phyloP scores from a whole-genome alignment of 2,113 vertebrate genomes.

The Carassius gibelio region DNA sequence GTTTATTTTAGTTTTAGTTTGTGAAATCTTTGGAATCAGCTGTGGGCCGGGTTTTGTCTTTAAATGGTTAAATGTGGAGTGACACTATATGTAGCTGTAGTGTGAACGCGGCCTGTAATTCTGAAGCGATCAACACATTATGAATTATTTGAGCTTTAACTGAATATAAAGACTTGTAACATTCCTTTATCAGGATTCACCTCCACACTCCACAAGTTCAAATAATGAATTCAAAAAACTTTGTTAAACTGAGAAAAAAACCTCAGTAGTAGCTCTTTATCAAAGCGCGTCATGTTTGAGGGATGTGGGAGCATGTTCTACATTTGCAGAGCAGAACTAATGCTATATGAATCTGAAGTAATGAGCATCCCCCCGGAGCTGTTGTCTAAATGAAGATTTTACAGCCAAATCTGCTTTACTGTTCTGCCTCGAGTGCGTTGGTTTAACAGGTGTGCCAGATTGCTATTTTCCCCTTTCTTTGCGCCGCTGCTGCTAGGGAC shows the following conservation, averaged over 20 bases:
- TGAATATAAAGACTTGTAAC: not conserved
- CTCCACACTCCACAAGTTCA: conserved; percentile 72
- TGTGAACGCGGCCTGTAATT: not conserved
- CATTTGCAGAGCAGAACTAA: conserved; percentile 81
- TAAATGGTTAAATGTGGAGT: not conserved
- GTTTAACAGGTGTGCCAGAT: conserved; percentile 77
- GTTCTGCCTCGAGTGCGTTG: conserved; percentile 74
- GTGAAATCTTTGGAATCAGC: not conserved
- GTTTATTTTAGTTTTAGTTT: no score
- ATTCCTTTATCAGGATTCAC: not conserved
- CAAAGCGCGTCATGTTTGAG: conserved; percentile 77
- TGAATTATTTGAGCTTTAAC: not conserved
- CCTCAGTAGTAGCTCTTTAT: conserved; percentile 76
- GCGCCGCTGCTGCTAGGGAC: conserved; percentile 41
- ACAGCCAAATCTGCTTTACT: conserved; percentile 76
- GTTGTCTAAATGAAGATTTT: conserved; percentile 79
- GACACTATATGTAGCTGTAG: no score
- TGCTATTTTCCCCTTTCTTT: conserved; percentile 56
- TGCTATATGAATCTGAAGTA: conserved; percentile 78
- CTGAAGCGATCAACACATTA: not conserved
- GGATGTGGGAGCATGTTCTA: conserved; percentile 75
- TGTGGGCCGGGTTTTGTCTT: not conserved
- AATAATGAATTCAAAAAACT: conserved; percentile 78
- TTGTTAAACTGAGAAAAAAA: conserved; percentile 68
- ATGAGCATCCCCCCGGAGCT: conserved; percentile 72